These are phyloP conservation scores for Halcyon senegalensis DNA, from an alignment of 2,113 vertebrate genomes.

Conservation along the genomic window DNA sequence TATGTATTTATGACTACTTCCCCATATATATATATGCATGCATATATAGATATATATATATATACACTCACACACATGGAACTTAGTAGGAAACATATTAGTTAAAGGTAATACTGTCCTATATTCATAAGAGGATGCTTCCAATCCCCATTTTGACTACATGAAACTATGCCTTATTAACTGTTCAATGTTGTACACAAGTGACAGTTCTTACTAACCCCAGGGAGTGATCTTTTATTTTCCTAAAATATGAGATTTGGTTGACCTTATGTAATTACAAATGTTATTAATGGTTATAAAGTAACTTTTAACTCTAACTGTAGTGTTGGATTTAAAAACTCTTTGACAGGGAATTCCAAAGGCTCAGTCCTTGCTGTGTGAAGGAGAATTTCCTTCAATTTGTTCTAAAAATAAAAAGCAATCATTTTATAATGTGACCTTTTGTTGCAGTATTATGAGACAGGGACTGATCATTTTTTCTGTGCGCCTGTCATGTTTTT, in stretches of 20 bases:
- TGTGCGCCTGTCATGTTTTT: neutral
- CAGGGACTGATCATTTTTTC: neutral
- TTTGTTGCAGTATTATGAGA: neutral
- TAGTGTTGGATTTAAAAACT: neutral
- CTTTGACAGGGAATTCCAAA: neutral
- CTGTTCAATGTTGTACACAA: neutral
- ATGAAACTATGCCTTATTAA: neutral
- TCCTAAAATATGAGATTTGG: neutral
- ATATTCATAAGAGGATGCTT: neutral
- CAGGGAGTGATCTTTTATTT: neutral
- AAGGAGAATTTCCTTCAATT: slow-evolving; percentile 1
- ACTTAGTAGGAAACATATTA: neutral
- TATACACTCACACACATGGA: fast-evolving
- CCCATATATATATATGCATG: too few species aligned
- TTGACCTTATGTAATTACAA: neutral
- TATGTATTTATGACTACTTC: fast-evolving
- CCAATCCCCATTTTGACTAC: neutral
- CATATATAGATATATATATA: neutral
- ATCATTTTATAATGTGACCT: slow-evolving; percentile 15
- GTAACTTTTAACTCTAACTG: neutral
- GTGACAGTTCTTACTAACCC: neutral
- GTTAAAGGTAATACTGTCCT: neutral
- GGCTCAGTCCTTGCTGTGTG: neutral
- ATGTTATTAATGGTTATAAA: neutral
- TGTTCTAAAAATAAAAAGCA: slow-evolving; percentile 20